Base-by-base conservation (phyloP, 2,888 invertebrate species). In the Limnephilus marmoratus region DNA sequence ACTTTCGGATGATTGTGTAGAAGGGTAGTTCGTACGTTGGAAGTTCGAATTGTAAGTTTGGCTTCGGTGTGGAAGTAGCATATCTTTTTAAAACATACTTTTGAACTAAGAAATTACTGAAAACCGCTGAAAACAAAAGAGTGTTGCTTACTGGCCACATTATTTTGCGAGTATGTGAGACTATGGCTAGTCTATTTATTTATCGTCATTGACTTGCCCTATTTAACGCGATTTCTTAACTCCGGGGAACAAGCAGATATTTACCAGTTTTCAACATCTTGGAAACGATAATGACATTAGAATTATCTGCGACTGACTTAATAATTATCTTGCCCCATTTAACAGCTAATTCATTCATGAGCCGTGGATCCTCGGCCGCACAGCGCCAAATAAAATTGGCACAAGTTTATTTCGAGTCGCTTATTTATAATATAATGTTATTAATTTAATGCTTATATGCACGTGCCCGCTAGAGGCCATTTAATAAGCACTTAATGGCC, bases 311-410 rank as follows among this genome's bases (percentile, higher is more conserved):
- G 53, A 68, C 53, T 68, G 53, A 68, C 53, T 68, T 68, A 5
- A 18, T 24, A 68, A 68, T 18, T 82, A 82, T 31, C 82, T 82
- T 82, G 82, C 15, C 31, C 82, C 13, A 82, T 31, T 82, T 82
- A 15, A 34, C 82, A 18, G 53, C n/a, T 45, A n/a, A 37, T 45
- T 85, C 45, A 85, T 85, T 85, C 45, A 85, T 45, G n/a, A 45
- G 85, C 85, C 41, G 41, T 85, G 37, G 18, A 45, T 41, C 18
- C 37, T n/a, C 41, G 29, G 12, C 41, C n/a, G 15, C n/a, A 18
- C 45, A 15, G 37, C n/a, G 37, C 85, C 24, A 85, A 85, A 85
- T 85, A 85, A 45, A 85, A 41, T n/a, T 85, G 41, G 41, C 37
- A 85, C 85, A 41, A 45, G 85, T n/a, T 41, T n/a, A 85, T 85